These are phyloP conservation scores for Brassicogethes aeneus DNA, from an alignment of 2,888 invertebrate genomes.

Conservation along the genomic window DNA sequence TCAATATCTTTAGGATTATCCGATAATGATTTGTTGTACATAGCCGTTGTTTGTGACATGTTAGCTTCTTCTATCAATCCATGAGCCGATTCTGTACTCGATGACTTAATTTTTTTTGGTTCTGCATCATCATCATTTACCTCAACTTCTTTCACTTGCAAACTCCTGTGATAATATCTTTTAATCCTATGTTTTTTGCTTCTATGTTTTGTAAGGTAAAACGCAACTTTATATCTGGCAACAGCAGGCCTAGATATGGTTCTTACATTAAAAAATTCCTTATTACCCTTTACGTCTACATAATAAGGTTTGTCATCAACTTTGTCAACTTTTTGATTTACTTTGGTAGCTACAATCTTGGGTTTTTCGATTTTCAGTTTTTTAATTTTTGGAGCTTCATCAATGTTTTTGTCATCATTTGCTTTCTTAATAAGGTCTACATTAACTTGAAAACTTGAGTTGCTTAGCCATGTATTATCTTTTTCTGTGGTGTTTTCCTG, in stretches of 20 bases:
- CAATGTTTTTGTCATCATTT: constrained; percentile 1
- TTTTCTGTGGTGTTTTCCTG: constrained; percentile 10
- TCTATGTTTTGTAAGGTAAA: constrained; percentile 22
- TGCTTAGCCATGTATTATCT: constrained; percentile 31
- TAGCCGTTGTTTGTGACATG: constrained; percentile 43
- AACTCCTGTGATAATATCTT: constrained; percentile 31
- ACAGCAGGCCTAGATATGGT: constrained; percentile 57
- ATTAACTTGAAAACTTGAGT: constrained; percentile 40
- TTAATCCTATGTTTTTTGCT: constrained; percentile 30
- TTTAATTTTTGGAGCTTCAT: constrained; percentile 13
- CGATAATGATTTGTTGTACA: constrained; percentile 45
- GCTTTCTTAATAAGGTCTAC: constrained; percentile 11
- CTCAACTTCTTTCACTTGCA: constrained; percentile 20
- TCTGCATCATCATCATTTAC: constrained; percentile 20
- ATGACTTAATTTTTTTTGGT: constrained; percentile 20
- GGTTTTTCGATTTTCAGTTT: constrained; percentile 10
- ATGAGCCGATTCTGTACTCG: constrained; percentile 17
- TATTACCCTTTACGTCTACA: constrained; percentile 37
- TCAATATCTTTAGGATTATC: constrained; percentile 46
- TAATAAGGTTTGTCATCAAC: constrained; percentile 12
- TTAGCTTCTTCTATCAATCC: constrained; percentile 42
- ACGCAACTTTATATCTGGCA: constrained; percentile 44
- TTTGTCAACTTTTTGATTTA: constrained; percentile 27
- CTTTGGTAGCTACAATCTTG: too few relatives aligned
- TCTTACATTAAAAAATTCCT: constrained; percentile 48